phyloP scores from a whole-genome alignment of 2,113 vertebrate species.

The Nannospalax galili region DNA sequence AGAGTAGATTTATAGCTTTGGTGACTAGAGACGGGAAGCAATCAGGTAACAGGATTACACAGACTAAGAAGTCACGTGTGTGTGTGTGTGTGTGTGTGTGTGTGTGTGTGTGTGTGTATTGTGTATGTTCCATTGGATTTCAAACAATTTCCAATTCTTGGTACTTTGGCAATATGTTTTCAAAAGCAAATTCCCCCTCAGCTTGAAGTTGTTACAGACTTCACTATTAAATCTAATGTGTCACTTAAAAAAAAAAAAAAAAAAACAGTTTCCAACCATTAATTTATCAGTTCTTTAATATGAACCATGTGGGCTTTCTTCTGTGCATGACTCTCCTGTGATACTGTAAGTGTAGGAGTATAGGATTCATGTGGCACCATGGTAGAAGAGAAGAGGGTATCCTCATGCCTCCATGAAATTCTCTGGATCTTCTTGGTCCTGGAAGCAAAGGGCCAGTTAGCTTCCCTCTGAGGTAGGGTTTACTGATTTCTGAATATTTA shows the following conservation, averaged over 20 bases:
- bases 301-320: not conserved
- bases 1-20: not conserved
- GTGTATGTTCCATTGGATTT: not conserved
- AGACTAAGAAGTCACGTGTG: not conserved
- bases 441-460: not conserved
- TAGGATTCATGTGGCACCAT: not conserved
- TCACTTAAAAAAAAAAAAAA: too few species aligned
- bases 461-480: not conserved
- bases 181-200: too few species aligned
- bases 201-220: too few species aligned
- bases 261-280: constrained; percentile 36
- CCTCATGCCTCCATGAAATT: not conserved
- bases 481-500: not conserved
- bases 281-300: not conserved
- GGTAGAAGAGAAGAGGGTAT: not conserved
- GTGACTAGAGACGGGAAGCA: not conserved
- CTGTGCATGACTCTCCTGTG: not conserved
- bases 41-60: not conserved
- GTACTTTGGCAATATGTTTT: too few species aligned
- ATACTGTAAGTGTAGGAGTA: not conserved
- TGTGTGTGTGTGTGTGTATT: not conserved
- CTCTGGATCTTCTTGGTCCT: not conserved
- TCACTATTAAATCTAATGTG: too few species aligned
- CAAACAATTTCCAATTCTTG: constrained; percentile 31
- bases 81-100: not conserved